Evolutionary conservation across 2,888 invertebrate species (phyloP).

Genomic region (Tridacna crocea): DNA sequence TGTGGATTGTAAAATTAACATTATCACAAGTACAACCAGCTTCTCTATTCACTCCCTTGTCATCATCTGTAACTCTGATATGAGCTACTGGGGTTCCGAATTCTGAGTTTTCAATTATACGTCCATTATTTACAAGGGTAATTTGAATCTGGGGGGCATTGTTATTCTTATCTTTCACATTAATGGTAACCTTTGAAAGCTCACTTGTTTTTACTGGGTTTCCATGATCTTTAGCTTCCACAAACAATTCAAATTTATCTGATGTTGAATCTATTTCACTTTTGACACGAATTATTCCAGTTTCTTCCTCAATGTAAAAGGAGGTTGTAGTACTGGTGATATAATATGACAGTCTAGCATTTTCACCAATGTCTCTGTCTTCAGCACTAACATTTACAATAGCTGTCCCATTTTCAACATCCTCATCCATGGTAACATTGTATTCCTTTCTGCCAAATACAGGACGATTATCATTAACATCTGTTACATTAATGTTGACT

Average conservation of each 20-base stretch:
- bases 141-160: conserved; percentile 94
- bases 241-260: conserved; percentile 42
- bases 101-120: conserved; percentile 87
- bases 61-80: conserved; percentile 89
- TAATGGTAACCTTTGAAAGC: conserved; percentile 83
- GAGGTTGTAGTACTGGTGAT: conserved; percentile 38
- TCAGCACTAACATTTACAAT: conserved; percentile 89
- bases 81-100: conserved; percentile 97
- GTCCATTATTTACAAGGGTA: conserved; percentile 87
- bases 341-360: conserved; percentile 84
- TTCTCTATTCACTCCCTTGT: conserved; percentile 75
- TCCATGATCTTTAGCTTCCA: conserved; percentile 65
- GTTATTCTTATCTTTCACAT: conserved; percentile 90
- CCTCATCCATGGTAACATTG: conserved; percentile 72
- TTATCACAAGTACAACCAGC: conserved; percentile 71
- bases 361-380: conserved; percentile 93
- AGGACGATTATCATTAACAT: conserved; percentile 77
- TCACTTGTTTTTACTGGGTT: conserved; percentile 47
- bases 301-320: conserved; percentile 48
- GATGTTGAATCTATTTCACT: conserved; percentile 38
- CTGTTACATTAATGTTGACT: conserved; percentile 72
- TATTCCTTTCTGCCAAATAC: conserved; percentile 70
- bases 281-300: conserved; percentile 60
- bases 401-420: conserved; percentile 57
- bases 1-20: conserved; percentile 47